Evolutionary conservation across 2,113 vertebrate genomes (phyloP), one percentile per base, ranked within the genome.

Genomic region (Atherinomorus stipes): DNA sequence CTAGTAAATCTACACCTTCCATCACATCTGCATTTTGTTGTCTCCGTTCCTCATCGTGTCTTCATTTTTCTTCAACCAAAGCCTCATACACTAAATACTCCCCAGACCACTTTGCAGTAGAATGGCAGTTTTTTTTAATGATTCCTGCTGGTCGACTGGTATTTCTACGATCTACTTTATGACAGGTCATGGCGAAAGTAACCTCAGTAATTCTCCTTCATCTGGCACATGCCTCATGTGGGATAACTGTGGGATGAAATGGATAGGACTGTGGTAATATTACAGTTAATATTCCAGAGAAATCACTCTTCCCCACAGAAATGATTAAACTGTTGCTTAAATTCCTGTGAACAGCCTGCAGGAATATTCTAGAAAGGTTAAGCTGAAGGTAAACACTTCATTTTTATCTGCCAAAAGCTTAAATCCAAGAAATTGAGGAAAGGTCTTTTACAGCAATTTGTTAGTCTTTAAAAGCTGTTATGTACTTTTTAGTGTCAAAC

Each of bases 1-100:
- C 22, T 8, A 21, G 22, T 23, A 51, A 69, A 76, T 62, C 64
- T 16, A 7, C 7, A 75, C 61, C 47, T 83, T 18, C 64, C 34
- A 76, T 21, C 68, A 85, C 80, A 80, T 85, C 80, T 88, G 76
- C 62, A 75, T 72, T 44, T 49, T 59, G 70, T 80, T 74, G 60
- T 64, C 38, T 61, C 38, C 34, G 23, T 71, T 62, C 16, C 61
- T 77, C 16, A 16, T 57, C 44, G 22, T 11, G 15, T 64, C 21
- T 49, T 34, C 76, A 51, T 16, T 44, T 34, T 38, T 18, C 54
- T 84, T 64, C 57, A 38, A 73, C 56, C 53, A 19, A 23, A 69
- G 38, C 54, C 21, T 49, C 56, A 44, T 40, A 23, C 1, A 23
- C 38, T n/a, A 11, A 71, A 74, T 52, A 37, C 28, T 22, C 1